Conservation (phyloP, 2,113 vertebrate species). For the Pteruthius melanotis region DNA sequence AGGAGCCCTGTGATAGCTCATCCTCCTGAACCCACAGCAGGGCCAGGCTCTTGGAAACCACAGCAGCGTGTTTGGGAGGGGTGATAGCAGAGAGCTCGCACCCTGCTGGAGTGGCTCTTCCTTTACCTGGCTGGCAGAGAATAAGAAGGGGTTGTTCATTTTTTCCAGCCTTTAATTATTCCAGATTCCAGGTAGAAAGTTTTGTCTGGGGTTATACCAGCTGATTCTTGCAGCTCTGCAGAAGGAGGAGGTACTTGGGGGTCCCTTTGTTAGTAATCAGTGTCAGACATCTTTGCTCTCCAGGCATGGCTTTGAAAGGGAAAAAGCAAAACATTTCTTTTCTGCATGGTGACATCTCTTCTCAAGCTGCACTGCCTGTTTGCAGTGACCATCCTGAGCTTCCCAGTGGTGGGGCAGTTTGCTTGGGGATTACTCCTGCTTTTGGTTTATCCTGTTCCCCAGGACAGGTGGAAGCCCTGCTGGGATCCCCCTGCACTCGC, state of each 20-base stretch:
- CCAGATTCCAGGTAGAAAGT: background rate
- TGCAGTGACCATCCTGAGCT: background rate
- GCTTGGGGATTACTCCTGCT: background rate
- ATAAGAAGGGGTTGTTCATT: background rate
- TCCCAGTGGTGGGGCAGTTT: fast-evolving
- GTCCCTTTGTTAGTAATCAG: background rate
- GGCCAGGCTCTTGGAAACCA: background rate
- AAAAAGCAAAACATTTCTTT: background rate
- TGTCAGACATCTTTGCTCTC: background rate
- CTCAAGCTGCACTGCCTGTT: background rate
- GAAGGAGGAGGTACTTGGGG: background rate
- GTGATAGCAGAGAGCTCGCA: background rate
- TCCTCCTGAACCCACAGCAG: background rate
- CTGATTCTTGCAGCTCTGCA: fast-evolving
- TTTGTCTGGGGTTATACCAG: background rate
- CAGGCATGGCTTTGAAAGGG: background rate
- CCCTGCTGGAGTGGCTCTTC: background rate
- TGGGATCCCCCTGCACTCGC: fast-evolving
- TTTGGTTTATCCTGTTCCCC: background rate
- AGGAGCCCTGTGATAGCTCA: background rate
- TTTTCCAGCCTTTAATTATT: background rate
- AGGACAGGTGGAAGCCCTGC: background rate
- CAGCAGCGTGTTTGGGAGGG: fast-evolving
- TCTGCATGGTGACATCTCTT: fast-evolving
- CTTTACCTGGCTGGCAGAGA: fast-evolving